phyloP scores from a whole-genome alignment of 2,888 invertebrate genomes.

The Osedax frankpressi region DNA sequence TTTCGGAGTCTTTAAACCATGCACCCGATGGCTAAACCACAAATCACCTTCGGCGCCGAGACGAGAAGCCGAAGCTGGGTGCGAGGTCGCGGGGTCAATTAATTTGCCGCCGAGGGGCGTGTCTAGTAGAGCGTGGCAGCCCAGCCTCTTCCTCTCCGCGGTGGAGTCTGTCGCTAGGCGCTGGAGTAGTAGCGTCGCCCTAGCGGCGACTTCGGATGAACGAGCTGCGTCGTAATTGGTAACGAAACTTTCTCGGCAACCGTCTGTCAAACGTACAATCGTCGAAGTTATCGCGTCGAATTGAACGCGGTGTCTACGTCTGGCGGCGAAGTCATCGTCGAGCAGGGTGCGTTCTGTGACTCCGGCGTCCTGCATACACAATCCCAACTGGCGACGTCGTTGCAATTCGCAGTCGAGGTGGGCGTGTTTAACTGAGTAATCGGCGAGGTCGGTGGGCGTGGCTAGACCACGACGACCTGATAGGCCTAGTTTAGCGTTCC shows the following conservation, averaged over 20 bases:
- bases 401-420: constrained; percentile 37
- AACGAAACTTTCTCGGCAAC: constrained; percentile 32
- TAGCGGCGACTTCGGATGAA: not conserved
- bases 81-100: not conserved
- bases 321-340: not conserved
- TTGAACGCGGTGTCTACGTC: not conserved
- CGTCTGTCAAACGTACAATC: constrained; percentile 34
- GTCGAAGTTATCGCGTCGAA: constrained; percentile 31
- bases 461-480: constrained; percentile 34
- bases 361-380: constrained; percentile 32
- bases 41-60: constrained; percentile 16
- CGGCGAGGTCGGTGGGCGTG: constrained; percentile 34
- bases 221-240: not conserved
- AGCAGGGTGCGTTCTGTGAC: constrained; percentile 26
- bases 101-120: not conserved
- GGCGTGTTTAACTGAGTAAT: constrained; percentile 34
- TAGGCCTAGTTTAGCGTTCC: constrained; percentile 43
- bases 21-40: constrained; percentile 29
- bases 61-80: constrained; percentile 24
- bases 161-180: not conserved
- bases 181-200: not conserved
- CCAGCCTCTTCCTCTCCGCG: not conserved
- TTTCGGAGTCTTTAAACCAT: constrained; percentile 36
- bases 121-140: not conserved
- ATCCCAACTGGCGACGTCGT: constrained; percentile 37